phyloP scores from a whole-genome alignment of 1,140 invertebrate species.

The Drosophila watanabei region DNA sequence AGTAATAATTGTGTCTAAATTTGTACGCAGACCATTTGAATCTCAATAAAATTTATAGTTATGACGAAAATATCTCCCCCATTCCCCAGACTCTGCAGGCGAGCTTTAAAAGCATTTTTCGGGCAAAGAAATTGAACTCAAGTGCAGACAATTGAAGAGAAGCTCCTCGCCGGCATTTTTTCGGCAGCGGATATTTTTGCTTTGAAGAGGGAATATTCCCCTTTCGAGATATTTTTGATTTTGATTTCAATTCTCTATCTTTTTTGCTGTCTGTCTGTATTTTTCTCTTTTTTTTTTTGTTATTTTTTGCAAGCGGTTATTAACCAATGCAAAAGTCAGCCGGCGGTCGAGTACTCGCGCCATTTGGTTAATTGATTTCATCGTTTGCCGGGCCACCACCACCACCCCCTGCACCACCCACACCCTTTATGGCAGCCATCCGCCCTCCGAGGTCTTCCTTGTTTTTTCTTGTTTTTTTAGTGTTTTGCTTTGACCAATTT shows the following conservation, averaged over 20 bases:
- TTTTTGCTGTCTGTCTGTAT: conserved; percentile 35
- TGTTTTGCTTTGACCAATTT: conserved; percentile 54
- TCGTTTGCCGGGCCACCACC: conserved; percentile 13
- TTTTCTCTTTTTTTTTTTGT: conserved; percentile 50
- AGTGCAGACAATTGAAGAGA: conserved; percentile 84
- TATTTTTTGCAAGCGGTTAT: conserved; percentile 66
- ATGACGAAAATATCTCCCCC: conserved; percentile 62
- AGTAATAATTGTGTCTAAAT: conserved; percentile 81
- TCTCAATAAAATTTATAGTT: conserved; percentile 80
- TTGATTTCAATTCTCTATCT: conserved; percentile 62
- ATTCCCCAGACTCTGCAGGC: conserved; percentile 11
- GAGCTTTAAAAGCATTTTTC: conserved; percentile 74
- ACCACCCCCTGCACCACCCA: conserved; percentile 9
- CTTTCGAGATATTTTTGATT: conserved; percentile 51
- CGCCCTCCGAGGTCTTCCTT: neutral
- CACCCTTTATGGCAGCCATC: neutral
- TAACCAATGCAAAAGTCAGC: conserved; percentile 55
- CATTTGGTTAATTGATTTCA: conserved; percentile 80
- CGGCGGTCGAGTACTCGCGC: conserved; percentile 69
- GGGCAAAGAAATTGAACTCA: conserved; percentile 78
- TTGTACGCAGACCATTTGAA: conserved; percentile 76
- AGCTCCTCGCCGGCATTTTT: conserved; percentile 59
- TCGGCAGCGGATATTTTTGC: conserved; percentile 51
- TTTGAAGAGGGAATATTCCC: conserved; percentile 27
- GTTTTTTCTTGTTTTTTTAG: neutral